These are phyloP conservation scores for Erythrolamprus reginae DNA, from an alignment of 2,113 vertebrate genomes.

Conservation along the genomic window DNA sequence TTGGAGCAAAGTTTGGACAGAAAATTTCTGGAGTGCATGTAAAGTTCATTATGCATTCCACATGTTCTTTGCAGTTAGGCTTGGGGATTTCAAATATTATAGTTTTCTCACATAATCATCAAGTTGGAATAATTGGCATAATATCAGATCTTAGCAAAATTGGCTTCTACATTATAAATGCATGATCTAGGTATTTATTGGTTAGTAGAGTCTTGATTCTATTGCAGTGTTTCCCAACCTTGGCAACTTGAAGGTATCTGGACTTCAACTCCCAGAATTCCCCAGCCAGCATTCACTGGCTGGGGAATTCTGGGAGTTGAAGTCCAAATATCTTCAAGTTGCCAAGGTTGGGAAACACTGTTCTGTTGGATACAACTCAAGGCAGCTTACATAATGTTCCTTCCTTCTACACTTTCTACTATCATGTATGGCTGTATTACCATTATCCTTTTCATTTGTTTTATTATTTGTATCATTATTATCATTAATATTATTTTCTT, in stretches of 20 bases:
- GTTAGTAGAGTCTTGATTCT: background rate
- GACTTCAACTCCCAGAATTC: no score
- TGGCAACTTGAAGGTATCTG: no score
- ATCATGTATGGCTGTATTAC: no score
- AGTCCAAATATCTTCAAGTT: no score
- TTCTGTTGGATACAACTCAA: no score
- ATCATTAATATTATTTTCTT: no score
- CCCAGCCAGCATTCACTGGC: no score
- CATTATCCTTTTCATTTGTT: no score
- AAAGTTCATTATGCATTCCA: background rate
- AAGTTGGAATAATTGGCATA: background rate
- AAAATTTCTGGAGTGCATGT: background rate
- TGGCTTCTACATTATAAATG: background rate
- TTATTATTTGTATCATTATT: no score
- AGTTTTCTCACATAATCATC: background rate
- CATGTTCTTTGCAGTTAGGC: background rate
- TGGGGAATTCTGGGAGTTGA: no score
- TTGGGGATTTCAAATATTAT: conserved; percentile 1
- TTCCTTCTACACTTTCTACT: background rate
- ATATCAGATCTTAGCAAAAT: conserved; percentile 2
- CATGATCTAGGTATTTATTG: background rate
- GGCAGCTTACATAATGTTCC: background rate
- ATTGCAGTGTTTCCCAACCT: no score
- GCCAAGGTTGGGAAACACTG: no score
- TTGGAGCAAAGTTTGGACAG: conserved; percentile 7